phyloP scores from a whole-genome alignment of 2,888 invertebrate species.

The Phymatocera aterrima region DNA sequence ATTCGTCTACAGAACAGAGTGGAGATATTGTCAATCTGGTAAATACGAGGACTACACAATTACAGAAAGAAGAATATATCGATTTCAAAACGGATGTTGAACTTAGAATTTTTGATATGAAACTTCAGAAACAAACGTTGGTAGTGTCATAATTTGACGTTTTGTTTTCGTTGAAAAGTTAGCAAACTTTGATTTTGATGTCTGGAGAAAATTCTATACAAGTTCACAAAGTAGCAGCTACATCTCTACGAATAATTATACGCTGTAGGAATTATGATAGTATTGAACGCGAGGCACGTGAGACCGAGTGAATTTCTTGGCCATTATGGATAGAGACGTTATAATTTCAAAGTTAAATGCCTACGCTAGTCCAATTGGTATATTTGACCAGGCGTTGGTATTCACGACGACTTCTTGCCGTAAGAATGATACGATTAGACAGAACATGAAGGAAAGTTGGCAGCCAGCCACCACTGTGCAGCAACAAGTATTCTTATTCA shows the following conservation, averaged over 20 bases:
- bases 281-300: background rate
- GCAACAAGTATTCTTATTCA: conserved; percentile 69
- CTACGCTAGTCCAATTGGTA: background rate
- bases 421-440: conserved; percentile 56
- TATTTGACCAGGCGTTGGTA: background rate
- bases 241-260: background rate
- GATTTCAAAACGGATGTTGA: no score
- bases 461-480: conserved; percentile 64
- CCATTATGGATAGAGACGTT: background rate
- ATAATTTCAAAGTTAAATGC: no score
- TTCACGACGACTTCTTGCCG: conserved; percentile 11
- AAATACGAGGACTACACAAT: no score
- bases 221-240: background rate
- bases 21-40: no score
- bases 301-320: background rate
- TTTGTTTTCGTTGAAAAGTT: no score
- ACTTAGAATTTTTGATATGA: no score
- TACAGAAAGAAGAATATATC: no score
- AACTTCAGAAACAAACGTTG: no score
- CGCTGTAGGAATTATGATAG: background rate
- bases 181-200: no score
- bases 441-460: conserved; percentile 60
- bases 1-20: no score
- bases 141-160: no score
- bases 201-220: no score